Evolutionary conservation across 2,113 vertebrate genomes (phyloP).

Genomic region (Rhadina sibilatrix): DNA sequence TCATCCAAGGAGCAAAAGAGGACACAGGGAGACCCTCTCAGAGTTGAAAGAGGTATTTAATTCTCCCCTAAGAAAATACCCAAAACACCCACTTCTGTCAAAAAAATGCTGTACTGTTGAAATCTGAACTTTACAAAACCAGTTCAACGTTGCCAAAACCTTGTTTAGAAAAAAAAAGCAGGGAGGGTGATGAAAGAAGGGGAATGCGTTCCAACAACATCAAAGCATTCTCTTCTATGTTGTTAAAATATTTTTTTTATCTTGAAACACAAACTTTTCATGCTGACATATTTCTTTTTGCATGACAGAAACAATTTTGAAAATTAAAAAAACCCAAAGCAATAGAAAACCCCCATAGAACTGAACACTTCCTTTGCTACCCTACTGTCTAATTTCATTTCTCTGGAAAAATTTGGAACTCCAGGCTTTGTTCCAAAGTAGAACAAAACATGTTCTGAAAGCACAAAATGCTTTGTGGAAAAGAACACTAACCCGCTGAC

Average conservation of each 20-base stretch:
- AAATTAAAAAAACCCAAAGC: neutral
- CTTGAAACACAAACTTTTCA: slow-evolving; percentile 48
- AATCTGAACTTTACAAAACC: slow-evolving; percentile 34
- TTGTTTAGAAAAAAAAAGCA: neutral
- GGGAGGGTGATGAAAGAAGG: slow-evolving; percentile 38
- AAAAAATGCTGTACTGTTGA: slow-evolving; percentile 19
- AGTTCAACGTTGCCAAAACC: neutral
- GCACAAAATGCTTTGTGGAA: neutral
- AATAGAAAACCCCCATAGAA: neutral
- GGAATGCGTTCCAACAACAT: slow-evolving; percentile 39
- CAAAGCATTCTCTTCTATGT: slow-evolving; percentile 49
- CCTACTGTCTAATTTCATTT: neutral
- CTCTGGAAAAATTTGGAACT: neutral
- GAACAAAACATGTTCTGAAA: neutral
- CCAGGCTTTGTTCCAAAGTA: neutral
- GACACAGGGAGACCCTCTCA: neutral
- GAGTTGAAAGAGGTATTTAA: neutral
- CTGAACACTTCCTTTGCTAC: neutral
- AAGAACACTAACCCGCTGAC: neutral
- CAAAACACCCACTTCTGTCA: neutral
- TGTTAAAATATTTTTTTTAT: slow-evolving; percentile 46
- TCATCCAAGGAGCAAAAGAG: neutral
- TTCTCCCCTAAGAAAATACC: neutral
- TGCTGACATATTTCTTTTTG: slow-evolving; percentile 42
- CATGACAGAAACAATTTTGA: neutral